A percentile compares a stretch with the other conserved stretches of the same genome.
Conservation (phyloP, 1,140 invertebrate genomes). For the Psix sp. region DNA sequence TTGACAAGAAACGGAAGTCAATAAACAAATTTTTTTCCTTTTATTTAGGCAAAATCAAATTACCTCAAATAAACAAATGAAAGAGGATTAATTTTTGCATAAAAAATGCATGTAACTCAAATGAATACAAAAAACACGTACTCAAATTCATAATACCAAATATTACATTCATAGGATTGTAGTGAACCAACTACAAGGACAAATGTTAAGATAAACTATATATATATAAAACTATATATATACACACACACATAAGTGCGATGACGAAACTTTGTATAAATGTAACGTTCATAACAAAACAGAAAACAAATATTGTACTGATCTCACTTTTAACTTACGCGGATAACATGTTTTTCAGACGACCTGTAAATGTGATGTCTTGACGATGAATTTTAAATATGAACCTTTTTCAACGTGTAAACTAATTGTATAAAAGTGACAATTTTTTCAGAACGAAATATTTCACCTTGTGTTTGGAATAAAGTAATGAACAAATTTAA, state of each 20-base stretch:
- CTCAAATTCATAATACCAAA: conserved; percentile 68
- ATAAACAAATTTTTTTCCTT: conserved; percentile 74
- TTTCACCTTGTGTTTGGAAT: conserved; percentile 37
- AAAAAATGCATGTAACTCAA: conserved; percentile 36
- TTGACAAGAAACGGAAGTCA: conserved; percentile 74
- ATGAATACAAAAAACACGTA: conserved; percentile 48
- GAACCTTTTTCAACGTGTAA: conserved; percentile 39
- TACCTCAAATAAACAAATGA: conserved; percentile 73
- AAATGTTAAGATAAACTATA: not conserved
- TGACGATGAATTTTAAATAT: conserved; percentile 23
- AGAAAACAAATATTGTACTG: conserved; percentile 62
- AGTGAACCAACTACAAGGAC: conserved; percentile 37
- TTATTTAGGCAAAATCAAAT: conserved; percentile 77
- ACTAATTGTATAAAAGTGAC: conserved; percentile 55
- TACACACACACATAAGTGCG: conserved; percentile 26
- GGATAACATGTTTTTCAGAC: conserved; percentile 36
- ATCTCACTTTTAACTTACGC: conserved; percentile 68
- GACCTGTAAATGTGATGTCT: conserved; percentile 55
- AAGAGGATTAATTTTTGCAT: conserved; percentile 50
- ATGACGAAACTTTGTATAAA: conserved; percentile 69
- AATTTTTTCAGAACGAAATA: conserved; percentile 54
- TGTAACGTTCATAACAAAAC: conserved; percentile 64
- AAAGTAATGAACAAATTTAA: conserved; percentile 18
- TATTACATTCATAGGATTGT: conserved; percentile 69
- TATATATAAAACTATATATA: conserved; percentile 24